Conservation (phyloP, 1,140 invertebrate species). For the Neuroterus valhalla region DNA sequence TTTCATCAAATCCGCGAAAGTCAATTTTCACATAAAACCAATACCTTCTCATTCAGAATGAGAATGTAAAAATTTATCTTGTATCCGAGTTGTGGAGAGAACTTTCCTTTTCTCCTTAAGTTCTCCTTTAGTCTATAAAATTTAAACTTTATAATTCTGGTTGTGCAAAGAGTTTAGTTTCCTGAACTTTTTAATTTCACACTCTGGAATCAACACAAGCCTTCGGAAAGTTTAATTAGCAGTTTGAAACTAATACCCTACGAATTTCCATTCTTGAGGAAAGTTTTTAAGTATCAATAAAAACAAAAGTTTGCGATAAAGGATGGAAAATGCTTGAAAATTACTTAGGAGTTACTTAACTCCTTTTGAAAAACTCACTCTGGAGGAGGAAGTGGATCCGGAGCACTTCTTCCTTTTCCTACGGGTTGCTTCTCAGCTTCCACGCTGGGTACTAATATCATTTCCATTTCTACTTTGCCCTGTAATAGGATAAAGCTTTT, state of each 20-base stretch:
- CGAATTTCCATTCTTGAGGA: not conserved
- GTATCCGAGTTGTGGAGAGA: too few species aligned
- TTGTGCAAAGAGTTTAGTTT: not conserved
- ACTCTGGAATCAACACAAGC: not conserved
- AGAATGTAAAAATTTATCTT: too few species aligned
- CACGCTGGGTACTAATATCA: conserved; percentile 76
- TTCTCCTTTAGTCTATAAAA: too few species aligned
- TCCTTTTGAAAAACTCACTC: conserved; percentile 71
- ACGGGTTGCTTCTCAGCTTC: conserved; percentile 79
- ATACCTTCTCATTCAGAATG: too few species aligned
- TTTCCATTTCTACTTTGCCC: conserved; percentile 81
- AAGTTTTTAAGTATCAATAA: conserved; percentile 1
- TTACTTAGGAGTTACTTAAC: not conserved
- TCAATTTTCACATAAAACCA: too few species aligned
- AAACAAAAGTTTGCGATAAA: not conserved
- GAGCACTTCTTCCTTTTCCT: conserved; percentile 78
- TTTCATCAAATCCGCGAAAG: too few species aligned
- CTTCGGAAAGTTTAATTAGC: conserved; percentile 4
- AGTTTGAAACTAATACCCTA: conserved; percentile 7
- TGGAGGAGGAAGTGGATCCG: conserved; percentile 77
- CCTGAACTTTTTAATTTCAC: not conserved
- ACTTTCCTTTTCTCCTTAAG: too few species aligned
- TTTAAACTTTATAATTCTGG: too few species aligned
- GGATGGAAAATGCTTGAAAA: not conserved
- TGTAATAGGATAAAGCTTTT: conserved; percentile 61